Conservation (phyloP, 2,888 invertebrate genomes). For the Margaritifera margaritifera region DNA sequence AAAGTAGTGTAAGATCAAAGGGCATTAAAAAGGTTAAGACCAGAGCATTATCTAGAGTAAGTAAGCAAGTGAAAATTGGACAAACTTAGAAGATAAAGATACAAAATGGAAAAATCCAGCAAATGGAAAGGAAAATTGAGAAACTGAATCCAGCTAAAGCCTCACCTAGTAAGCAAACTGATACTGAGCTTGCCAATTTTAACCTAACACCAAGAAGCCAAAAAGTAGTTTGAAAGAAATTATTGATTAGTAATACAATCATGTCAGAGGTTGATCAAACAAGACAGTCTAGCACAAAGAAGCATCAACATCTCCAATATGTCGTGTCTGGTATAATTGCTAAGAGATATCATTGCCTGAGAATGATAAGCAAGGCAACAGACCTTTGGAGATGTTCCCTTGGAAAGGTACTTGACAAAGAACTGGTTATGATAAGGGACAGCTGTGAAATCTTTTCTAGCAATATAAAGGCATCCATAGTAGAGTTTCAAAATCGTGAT, state of each 20-base stretch:
- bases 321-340: constrained; percentile 10
- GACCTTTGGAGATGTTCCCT: constrained; percentile 9
- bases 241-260: constrained; percentile 12
- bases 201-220: not conserved
- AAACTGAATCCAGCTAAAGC: not conserved
- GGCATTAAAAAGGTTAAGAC: too few species aligned
- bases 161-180: constrained; percentile 7
- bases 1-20: too few species aligned
- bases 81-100: constrained; percentile 1
- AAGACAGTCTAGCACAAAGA: not conserved
- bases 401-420: not conserved
- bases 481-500: constrained; percentile 30
- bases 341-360: constrained; percentile 18
- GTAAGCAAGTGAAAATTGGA: not conserved
- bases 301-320: not conserved
- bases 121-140: constrained; percentile 7
- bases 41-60: too few species aligned
- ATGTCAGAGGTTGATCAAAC: constrained; percentile 4
- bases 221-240: constrained; percentile 8
- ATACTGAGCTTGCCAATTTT: not conserved
- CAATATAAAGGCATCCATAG: constrained; percentile 2
- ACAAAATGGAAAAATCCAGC: constrained; percentile 6
- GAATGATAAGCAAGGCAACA: constrained; percentile 2
- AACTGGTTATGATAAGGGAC: not conserved
- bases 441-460: not conserved